Conservation (phyloP, 2,888 invertebrate genomes). For the Invenusta paracnida region DNA sequence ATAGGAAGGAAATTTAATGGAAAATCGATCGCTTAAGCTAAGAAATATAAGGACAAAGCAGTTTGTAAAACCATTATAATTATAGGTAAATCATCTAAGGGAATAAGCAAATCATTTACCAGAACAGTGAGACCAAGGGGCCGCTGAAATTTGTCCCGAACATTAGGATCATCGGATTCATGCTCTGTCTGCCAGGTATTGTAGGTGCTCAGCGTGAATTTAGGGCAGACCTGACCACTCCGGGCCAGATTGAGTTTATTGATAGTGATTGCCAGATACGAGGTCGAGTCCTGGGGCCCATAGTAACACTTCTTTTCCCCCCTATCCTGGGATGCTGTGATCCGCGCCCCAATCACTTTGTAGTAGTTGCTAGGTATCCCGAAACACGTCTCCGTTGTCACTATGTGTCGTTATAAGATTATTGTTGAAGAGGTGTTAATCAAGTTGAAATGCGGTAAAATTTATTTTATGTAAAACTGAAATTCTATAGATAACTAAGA, state of each 20-base stretch:
- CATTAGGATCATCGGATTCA: background rate
- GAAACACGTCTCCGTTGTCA: background rate
- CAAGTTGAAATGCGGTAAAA: too few relatives aligned
- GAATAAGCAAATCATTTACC: too few relatives aligned
- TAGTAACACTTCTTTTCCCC: background rate
- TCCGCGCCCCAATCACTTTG: background rate
- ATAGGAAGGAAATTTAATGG: too few relatives aligned
- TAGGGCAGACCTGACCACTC: background rate
- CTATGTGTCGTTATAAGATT: background rate
- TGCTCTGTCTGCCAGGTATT: background rate
- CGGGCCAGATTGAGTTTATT: background rate
- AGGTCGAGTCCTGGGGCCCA: background rate
- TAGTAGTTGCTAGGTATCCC: background rate
- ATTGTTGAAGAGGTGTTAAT: too few relatives aligned
- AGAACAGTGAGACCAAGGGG: background rate
- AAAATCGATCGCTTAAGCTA: too few relatives aligned
- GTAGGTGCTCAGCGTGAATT: background rate
- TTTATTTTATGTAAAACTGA: too few relatives aligned
- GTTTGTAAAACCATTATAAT: too few relatives aligned
- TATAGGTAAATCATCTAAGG: too few relatives aligned
- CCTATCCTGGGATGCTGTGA: background rate
- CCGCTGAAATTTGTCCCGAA: background rate
- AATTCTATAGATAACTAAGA: too few relatives aligned
- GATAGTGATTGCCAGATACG: background rate
- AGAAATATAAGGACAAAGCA: too few relatives aligned